These are phyloP conservation scores for Reticulitermes speratus DNA, from an alignment of 1,140 invertebrate species.

Conservation along the genomic window DNA sequence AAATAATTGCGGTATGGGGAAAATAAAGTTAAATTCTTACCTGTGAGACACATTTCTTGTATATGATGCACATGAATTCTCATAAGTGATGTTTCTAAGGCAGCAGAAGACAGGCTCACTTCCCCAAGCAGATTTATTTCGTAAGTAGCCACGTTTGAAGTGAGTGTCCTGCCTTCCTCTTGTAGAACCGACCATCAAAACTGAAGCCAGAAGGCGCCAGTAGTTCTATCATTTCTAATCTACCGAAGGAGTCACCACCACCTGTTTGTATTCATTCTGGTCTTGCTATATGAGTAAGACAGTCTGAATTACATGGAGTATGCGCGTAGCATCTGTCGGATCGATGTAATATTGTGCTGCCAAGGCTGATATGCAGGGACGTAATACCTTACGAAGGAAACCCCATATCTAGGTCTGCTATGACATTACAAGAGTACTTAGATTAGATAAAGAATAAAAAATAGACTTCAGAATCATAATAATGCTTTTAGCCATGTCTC, in stretches of 20 bases:
- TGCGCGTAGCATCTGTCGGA: neutral
- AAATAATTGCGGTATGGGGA: too few species aligned
- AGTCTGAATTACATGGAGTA: neutral
- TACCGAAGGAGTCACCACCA: neutral
- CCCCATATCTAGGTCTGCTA: neutral
- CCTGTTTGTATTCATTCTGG: neutral
- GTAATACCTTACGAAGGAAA: neutral
- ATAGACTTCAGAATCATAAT: too few species aligned
- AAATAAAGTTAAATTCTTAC: too few species aligned
- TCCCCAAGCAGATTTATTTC: neutral
- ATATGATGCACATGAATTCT: neutral
- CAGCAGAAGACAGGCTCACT: neutral
- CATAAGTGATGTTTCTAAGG: neutral
- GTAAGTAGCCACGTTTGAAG: neutral
- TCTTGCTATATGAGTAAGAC: neutral
- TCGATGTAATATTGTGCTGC: neutral
- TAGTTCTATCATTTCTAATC: neutral
- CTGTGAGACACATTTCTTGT: too few species aligned
- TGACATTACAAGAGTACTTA: neutral
- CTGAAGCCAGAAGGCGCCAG: neutral
- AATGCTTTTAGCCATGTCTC: too few species aligned
- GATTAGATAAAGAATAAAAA: neutral
- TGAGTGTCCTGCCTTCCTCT: neutral
- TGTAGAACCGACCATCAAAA: neutral
- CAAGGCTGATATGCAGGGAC: neutral